Evolutionary conservation across 2,888 invertebrate species (phyloP).

Genomic region (Oeneis ivallda): DNA sequence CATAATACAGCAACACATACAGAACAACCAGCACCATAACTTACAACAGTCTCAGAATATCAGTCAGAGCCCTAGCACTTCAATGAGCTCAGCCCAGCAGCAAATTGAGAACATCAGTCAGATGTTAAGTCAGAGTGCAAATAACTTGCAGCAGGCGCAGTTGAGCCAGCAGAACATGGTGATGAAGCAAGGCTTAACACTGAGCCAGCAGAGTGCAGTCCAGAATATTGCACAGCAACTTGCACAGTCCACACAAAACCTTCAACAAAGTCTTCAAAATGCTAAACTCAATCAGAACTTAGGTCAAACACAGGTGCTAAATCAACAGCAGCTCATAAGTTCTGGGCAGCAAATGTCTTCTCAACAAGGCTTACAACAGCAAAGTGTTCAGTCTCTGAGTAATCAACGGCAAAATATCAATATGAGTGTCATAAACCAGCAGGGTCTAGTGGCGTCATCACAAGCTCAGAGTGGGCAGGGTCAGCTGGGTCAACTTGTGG

Average conservation of each 20-base stretch:
- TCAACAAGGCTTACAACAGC: constrained; percentile 71
- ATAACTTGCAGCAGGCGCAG: constrained; percentile 73
- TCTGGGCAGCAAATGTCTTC: constrained; percentile 61
- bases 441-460: constrained; percentile 66
- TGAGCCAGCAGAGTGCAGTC: constrained; percentile 73
- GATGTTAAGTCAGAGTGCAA: constrained; percentile 77
- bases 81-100: constrained; percentile 83
- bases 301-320: constrained; percentile 69
- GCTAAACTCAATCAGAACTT: constrained; percentile 73
- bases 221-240: constrained; percentile 76
- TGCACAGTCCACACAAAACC: constrained; percentile 69
- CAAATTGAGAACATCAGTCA: constrained; percentile 84
- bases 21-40: constrained; percentile 62
- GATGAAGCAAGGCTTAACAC: constrained; percentile 70
- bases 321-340: constrained; percentile 73
- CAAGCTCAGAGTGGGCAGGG: constrained; percentile 65
- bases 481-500: constrained; percentile 73
- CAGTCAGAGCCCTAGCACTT: constrained; percentile 61
- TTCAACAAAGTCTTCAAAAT: constrained; percentile 72
- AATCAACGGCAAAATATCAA: constrained; percentile 74
- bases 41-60: constrained; percentile 66
- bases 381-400: constrained; percentile 68
- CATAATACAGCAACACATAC: constrained; percentile 71
- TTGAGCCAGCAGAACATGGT: constrained; percentile 70
- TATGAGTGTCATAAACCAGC: constrained; percentile 72